Base-by-base conservation (phyloP, 2,888 invertebrate genomes). In the Melinaea menophilus region DNA sequence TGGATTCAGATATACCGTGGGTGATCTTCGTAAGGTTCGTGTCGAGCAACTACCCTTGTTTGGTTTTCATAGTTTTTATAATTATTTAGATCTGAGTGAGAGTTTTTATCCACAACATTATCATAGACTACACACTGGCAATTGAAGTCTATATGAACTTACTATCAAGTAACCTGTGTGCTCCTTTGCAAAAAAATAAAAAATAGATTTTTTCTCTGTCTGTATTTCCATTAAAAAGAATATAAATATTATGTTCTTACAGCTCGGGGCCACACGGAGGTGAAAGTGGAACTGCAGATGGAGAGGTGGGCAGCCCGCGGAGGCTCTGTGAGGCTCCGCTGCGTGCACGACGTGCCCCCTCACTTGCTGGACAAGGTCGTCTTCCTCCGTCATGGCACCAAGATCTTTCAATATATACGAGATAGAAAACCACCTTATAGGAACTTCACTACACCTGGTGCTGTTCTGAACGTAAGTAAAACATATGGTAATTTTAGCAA, bases 391-490 rank as follows among this genome's bases (percentile, higher is more conserved):
- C 92, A 92, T 73, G 93, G 93, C 73, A 92, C 92, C 79, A 96
- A 95, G 89, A 94, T 96, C 89, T 95, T 95, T 85, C 95, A 95
- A 87, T 96, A 94, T 83, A 94, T 96, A 80, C 94, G 93, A 76
- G 94, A 95, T 72, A 91, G 96, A 67, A 94, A 92, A 79, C 95
- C 95, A 71, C 95, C 95, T 62, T 95, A 94, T 79, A 91, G 90
- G 76, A 92, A 93, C 81, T 93, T 93, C 77, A 92, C 92, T 48
- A 93, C 93, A 63, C 92, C 92, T n/a, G 95, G 95, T 66, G 95
- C 94, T 61, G 93, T 93, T 74, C 92, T 95, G 66, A 95, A 95
- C 84, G 95, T 95, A 89, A 94, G 95, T 93, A 46, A 31, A 12
- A 46, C n/a, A 11, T 4, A 56, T 7, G 31, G 34, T 47, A 12